Conservation (phyloP, 2,113 vertebrate genomes). For the Choloepus hoffmanni region DNA sequence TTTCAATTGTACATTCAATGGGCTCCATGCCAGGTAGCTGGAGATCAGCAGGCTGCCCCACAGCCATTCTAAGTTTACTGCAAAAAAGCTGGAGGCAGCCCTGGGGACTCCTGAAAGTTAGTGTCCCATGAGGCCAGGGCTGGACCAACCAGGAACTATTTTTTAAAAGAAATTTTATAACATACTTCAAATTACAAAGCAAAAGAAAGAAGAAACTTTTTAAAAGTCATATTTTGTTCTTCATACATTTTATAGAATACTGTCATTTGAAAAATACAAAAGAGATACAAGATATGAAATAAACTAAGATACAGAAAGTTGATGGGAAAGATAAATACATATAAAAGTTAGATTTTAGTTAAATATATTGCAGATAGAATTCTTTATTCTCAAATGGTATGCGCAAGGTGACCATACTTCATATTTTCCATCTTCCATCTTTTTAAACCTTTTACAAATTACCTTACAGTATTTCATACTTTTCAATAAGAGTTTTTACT, state of each 20-base stretch:
- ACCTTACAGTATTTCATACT: not conserved
- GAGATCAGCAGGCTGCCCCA: not conserved
- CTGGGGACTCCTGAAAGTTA: not conserved
- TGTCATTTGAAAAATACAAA: slow-evolving; percentile 30
- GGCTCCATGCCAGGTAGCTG: not conserved
- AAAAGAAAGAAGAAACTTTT: not conserved
- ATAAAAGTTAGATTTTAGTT: not conserved
- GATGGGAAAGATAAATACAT: not conserved
- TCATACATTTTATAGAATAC: not conserved
- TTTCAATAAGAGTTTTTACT: not conserved
- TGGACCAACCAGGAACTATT: not conserved
- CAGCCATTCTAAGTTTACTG: not conserved
- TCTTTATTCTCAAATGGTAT: not conserved
- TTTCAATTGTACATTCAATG: not conserved
- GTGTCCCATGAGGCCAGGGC: not conserved
- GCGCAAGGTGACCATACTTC: not conserved
- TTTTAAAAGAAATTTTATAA: not conserved
- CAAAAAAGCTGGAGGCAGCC: not conserved
- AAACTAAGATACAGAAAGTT: not conserved
- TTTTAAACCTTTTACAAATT: not conserved
- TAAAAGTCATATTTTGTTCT: not conserved
- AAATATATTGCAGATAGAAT: not conserved
- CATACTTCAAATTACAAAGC: not conserved
- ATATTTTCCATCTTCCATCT: not conserved
- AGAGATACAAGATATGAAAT: not conserved